Base-by-base conservation (phyloP, 2,113 vertebrate genomes). In the Perca flavescens region DNA sequence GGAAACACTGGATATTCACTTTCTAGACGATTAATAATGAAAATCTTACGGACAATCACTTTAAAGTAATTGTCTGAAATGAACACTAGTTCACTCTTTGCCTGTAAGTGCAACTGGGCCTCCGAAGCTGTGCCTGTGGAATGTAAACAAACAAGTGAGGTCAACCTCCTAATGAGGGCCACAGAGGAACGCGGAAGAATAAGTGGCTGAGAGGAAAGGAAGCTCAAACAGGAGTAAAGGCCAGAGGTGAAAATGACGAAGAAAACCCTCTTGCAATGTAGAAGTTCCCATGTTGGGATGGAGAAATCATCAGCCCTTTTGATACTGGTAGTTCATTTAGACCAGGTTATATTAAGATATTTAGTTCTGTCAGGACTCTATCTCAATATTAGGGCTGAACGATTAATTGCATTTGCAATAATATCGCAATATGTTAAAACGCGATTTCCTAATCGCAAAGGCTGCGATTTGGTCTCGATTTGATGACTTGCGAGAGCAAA, bases 121-220 rank as follows among this genome's bases (percentile, higher is more conserved):
- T 83, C 80, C 21, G 63, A 83, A 87, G 68, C 50, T 16, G 25
- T 25, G 63, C 52, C 49, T 74, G 34, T 80, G 89, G 88, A 91
- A 94, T 93, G 92, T 90, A 93, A 92, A 93, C 88, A 90, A 84
- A 90, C 68, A 15, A 77, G 63, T 70, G 67, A 77, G 89, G 88
- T 92, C 87, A 92, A 66, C 71, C 66, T 89, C 78, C 83, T 91
- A 94, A 92, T 92, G 91, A 91, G 79, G 74, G 73, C 77, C 57
- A 8, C 60, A 0, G 50, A 60, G 65, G 91, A 92, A 93, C 58
- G 86, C 72, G 76, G 92, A 90, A 89, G 84, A 88, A 75, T 64
- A 53, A 82, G 63, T 43, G 56, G 46, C 52, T 21, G 46, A 64
- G 36, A 80, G 43, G 62, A 80, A 65, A 50, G 56, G 57, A 70